Base-by-base conservation (phyloP, 2,888 invertebrate species). In the Ochlodes sylvanus region DNA sequence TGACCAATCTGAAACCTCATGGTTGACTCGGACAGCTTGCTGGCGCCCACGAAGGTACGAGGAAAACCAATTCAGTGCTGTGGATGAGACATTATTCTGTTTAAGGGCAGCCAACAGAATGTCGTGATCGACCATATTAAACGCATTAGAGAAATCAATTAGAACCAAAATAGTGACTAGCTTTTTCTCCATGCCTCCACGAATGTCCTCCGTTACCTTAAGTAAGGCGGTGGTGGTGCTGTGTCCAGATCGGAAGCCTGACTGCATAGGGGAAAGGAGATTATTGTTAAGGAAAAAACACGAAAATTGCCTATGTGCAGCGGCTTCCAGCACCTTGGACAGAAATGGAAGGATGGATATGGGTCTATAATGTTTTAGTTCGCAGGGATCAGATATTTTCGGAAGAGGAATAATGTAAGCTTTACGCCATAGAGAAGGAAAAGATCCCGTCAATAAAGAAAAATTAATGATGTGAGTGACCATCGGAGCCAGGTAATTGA, bases 1-100 rank as follows among this genome's bases (percentile, higher is more conserved):
- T 9, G 4, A 15, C 62, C 62, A 63, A 15, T n/a, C n/a, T 1
- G 62, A 63, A 1, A 4, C 4, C 2, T 19, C 7, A 9, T 15
- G 12, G 3, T 50, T 19, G 6, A 41, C 19, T 9, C 47, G 14
- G 7, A 47, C 47, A 10, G 50, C n/a, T 21, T 63, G 62, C 41
- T 50, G 52, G 10, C 62, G 62, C 5, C 62, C 62, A 9, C 47
- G 14, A 3, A 63, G 52, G n/a, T 63, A 63, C 9, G 50, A 50
- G n/a, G 17, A 34, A 41, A 63, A 54, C 54, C 62, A 63, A 5
- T 38, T 17, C 14, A 54, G 14, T 0, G 21, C 38, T 14, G 2
- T 15, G 9, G 52, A 5, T 0, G 62, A 63, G 7, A 63, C 15
- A 1, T 54, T 52, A 21, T 41, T 9, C 7, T 50, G 34, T 0